Conservation (phyloP, 2,888 invertebrate species). For the Pseudococcus jackbeardsleyi region DNA sequence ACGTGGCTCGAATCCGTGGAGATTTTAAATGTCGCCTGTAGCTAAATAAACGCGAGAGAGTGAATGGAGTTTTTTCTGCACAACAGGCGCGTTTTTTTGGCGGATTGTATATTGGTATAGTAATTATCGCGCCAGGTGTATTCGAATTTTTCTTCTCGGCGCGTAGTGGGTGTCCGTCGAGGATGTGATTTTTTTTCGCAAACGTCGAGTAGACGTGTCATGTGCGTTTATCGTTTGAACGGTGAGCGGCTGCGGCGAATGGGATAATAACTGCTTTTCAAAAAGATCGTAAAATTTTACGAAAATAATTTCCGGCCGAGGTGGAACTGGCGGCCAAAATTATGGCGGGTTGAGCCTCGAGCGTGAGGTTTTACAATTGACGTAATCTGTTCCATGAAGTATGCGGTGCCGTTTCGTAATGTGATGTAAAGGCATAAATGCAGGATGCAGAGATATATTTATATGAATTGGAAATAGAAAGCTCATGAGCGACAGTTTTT, state of each 20-base stretch:
- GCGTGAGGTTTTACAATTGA: background rate
- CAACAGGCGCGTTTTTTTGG: background rate
- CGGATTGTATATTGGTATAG: background rate
- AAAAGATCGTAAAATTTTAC: conserved; percentile 14
- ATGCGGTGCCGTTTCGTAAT: background rate
- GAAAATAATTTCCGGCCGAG: conserved; percentile 11
- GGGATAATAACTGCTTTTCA: background rate
- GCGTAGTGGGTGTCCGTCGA: background rate
- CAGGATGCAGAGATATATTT: no score
- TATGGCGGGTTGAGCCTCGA: background rate
- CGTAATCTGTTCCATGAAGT: background rate
- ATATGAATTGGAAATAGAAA: no score
- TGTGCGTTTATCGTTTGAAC: background rate
- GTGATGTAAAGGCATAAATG: no score
- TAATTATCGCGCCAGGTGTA: conserved; percentile 22
- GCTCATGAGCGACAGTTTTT: no score
- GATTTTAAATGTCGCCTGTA: conserved; percentile 33
- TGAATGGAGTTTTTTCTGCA: background rate
- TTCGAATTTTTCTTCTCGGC: background rate
- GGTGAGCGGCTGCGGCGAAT: background rate
- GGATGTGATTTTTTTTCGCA: conserved; percentile 11
- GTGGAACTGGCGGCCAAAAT: background rate
- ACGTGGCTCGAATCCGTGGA: conserved; percentile 33
- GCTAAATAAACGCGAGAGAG: background rate
- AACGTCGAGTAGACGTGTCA: background rate